Evolutionary conservation across 2,797 vertebrate genomes (phyloP).

Genomic region (Poeciliopsis presidionis): DNA sequence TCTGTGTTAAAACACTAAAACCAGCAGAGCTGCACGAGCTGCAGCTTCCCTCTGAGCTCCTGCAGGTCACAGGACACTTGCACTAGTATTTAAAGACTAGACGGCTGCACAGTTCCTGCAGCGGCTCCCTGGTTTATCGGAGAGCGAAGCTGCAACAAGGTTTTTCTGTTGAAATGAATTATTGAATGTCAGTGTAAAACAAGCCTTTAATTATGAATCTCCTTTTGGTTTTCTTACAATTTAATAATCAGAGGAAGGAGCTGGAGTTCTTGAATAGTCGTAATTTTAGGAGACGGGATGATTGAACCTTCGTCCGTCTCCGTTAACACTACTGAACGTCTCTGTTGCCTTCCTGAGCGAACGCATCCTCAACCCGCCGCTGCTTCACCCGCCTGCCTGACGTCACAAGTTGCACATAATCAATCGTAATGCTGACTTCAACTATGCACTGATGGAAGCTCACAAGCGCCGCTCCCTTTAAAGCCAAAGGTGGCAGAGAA

Average conservation of each 20-base stretch:
- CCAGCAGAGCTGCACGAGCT: not conserved
- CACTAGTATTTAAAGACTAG: not conserved
- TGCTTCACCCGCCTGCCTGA: conserved; percentile 34
- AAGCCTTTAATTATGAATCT: conserved; percentile 35
- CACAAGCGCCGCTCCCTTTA: conserved; percentile 44
- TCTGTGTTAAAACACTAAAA: conserved; percentile 24
- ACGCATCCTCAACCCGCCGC: conserved; percentile 13
- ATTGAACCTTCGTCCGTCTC: not conserved
- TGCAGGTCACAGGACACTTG: not conserved
- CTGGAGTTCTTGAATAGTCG: not conserved
- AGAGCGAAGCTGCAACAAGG: not conserved
- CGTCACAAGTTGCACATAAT: conserved; percentile 51
- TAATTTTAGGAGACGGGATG: not conserved
- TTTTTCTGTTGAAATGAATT: not conserved
- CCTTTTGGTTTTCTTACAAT: not conserved
- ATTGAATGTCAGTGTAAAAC: not conserved
- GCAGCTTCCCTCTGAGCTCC: not conserved
- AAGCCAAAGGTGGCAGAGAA: conserved; percentile 44
- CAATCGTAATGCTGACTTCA: conserved; percentile 76
- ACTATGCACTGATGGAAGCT: conserved; percentile 80
- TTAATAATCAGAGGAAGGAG: not conserved
- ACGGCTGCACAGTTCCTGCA: not conserved
- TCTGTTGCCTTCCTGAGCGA: not conserved
- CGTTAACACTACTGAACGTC: conserved; percentile 17
- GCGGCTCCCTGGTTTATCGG: not conserved